These are phyloP conservation scores for Grus americana DNA, from an alignment of 2,113 vertebrate genomes.

Conservation along the genomic window DNA sequence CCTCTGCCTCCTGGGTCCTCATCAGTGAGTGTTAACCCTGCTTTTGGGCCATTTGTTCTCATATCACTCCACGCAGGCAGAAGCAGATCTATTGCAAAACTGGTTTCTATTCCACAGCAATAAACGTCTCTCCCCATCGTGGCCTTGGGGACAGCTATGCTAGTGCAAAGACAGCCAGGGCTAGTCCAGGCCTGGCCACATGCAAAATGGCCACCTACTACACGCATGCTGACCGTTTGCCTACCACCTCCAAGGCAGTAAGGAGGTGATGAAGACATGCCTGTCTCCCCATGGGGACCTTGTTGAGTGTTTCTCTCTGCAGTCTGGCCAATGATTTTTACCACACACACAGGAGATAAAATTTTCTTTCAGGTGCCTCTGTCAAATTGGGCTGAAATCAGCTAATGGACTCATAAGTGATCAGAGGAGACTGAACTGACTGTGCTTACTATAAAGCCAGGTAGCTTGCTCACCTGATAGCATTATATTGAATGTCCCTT, in stretches of 20 bases:
- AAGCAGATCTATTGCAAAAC: background rate
- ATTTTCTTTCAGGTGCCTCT: background rate
- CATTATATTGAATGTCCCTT: background rate
- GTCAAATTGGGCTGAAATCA: background rate
- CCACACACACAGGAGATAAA: no score
- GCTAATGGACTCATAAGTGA: background rate
- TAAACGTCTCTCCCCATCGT: background rate
- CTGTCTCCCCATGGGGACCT: background rate
- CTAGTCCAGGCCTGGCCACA: background rate
- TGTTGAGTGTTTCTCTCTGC: background rate
- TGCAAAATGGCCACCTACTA: no score
- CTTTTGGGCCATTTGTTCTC: background rate
- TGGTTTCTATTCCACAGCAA: background rate
- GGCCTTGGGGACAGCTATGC: background rate
- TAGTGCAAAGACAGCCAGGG: background rate
- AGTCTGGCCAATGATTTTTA: background rate
- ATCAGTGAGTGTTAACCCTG: background rate
- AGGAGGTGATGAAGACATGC: background rate
- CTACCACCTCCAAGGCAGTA: background rate
- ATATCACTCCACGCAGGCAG: accelerated
- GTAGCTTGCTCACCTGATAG: background rate
- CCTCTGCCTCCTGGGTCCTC: background rate
- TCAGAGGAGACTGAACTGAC: background rate
- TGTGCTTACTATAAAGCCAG: background rate
- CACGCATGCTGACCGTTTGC: accelerated